Conservation (phyloP, 2,888 invertebrate species). For the Deroplatys truncata region DNA sequence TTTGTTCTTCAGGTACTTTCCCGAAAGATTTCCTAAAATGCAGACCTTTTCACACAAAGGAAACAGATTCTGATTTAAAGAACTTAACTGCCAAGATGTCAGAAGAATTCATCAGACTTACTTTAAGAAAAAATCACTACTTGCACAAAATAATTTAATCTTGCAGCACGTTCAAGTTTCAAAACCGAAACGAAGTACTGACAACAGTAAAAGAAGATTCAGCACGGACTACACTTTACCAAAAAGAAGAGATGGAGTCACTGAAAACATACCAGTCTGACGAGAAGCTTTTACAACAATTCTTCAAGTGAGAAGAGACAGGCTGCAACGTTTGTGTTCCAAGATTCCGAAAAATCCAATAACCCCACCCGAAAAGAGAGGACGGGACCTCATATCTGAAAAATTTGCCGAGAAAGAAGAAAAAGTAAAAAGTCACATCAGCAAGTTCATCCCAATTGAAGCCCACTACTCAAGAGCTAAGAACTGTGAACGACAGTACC, state of each 20-base stretch:
- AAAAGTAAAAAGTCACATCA: constrained; percentile 8
- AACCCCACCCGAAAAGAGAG: constrained; percentile 1
- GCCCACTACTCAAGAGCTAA: constrained; percentile 13
- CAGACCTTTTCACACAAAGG: constrained; percentile 1
- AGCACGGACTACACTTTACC: constrained; percentile 2
- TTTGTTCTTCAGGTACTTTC: constrained; percentile 3
- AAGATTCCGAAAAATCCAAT: neutral
- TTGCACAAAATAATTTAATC: too few relatives aligned
- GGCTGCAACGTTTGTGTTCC: too few relatives aligned
- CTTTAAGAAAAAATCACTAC: too few relatives aligned
- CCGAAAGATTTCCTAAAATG: constrained; percentile 10
- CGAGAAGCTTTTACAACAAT: neutral
- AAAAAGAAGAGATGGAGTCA: constrained; percentile 1
- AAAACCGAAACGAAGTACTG: neutral
- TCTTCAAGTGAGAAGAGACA: constrained; percentile 11
- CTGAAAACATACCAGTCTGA: constrained; percentile 11
- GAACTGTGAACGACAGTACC: too few relatives aligned
- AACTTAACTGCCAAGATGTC: too few relatives aligned
- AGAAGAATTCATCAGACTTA: too few relatives aligned
- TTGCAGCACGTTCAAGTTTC: neutral
- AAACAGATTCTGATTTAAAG: constrained; percentile 5
- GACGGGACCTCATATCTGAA: neutral
- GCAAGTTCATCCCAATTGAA: constrained; percentile 7
- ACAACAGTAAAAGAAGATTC: constrained; percentile 4
- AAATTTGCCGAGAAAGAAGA: too few relatives aligned